A percentile compares a stretch with the other conserved stretches of the same genome.
phyloP scores from a whole-genome alignment of 2,113 vertebrate genomes.

The Apteryx owenii region DNA sequence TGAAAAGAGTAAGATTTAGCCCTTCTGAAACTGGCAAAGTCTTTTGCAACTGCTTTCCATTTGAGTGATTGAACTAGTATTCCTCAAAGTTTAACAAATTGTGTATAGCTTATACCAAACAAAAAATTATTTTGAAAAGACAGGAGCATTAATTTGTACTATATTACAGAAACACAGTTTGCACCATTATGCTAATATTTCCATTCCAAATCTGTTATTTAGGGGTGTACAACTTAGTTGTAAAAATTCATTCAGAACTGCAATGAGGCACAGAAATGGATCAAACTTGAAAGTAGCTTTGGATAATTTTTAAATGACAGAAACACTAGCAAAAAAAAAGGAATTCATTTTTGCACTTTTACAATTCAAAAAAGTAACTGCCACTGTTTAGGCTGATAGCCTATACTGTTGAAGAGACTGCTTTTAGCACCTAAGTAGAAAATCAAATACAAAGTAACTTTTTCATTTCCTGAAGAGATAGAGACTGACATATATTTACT shows the following conservation, averaged over 20 bases:
- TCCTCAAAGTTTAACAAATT: neutral
- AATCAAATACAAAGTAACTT: neutral
- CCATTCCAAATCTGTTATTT: conserved; percentile 12
- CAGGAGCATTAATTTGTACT: neutral
- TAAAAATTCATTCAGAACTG: conserved; percentile 32
- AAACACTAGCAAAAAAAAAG: neutral
- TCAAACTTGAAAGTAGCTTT: neutral
- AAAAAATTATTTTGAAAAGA: neutral
- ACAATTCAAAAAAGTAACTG: neutral
- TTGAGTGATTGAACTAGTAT: neutral
- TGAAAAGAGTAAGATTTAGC: neutral
- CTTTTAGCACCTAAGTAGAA: neutral
- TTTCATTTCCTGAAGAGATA: neutral
- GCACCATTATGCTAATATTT: neutral
- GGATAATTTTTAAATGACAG: conserved; percentile 5
- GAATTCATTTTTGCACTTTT: neutral
- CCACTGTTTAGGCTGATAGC: neutral
- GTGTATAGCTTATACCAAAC: neutral
- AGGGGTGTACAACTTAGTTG: neutral
- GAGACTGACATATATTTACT: neutral
- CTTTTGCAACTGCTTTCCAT: neutral
- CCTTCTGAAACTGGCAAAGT: neutral
- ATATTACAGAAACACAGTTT: neutral
- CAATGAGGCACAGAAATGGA: neutral
- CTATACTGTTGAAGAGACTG: neutral